These are phyloP conservation scores for Rhinopomastus cyanomelas DNA, from an alignment of 2,113 vertebrate species.

Conservation along the genomic window DNA sequence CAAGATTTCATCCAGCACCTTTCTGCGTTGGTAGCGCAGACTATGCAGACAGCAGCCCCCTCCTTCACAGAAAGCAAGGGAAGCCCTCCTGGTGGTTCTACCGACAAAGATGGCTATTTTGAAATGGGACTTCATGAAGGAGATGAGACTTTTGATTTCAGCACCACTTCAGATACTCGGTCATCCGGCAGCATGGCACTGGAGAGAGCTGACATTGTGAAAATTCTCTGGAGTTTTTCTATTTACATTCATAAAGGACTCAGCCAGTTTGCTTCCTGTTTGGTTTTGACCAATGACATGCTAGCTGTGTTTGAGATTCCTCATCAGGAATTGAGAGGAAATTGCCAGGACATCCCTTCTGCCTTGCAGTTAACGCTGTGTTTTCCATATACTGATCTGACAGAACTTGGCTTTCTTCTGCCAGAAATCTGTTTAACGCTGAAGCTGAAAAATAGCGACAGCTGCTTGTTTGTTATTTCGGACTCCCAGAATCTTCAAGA, in stretches of 20 bases:
- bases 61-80: conserved; percentile 62
- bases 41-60: conserved; percentile 56
- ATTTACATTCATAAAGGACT: conserved; percentile 80
- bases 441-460: conserved; percentile 68
- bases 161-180: background rate
- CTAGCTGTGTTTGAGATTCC: conserved; percentile 82
- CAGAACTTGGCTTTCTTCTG: conserved; percentile 78
- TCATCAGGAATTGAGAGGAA: conserved; percentile 63
- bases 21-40: conserved; percentile 76
- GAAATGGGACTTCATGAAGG: conserved; percentile 90
- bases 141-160: conserved; percentile 72
- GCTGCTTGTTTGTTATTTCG: conserved; percentile 81
- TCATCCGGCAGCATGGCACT: conserved; percentile 33
- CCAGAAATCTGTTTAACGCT: conserved; percentile 85
- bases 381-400: conserved; percentile 79
- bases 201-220: conserved; percentile 70
- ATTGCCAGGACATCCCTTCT: conserved; percentile 76
- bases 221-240: conserved; percentile 86
- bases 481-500: conserved; percentile 80
- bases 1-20: conserved; percentile 85
- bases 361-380: conserved; percentile 77
- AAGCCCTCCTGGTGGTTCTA: background rate
- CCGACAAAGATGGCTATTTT: conserved; percentile 87
- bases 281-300: conserved; percentile 80
- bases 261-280: conserved; percentile 83